Percentiles rank a stretch among this genome's conserved stretches.
Evolutionary conservation across 53 echinoderm and acorn worm genomes (phyloP).

Genomic region (Apostichopus leukothele): DNA sequence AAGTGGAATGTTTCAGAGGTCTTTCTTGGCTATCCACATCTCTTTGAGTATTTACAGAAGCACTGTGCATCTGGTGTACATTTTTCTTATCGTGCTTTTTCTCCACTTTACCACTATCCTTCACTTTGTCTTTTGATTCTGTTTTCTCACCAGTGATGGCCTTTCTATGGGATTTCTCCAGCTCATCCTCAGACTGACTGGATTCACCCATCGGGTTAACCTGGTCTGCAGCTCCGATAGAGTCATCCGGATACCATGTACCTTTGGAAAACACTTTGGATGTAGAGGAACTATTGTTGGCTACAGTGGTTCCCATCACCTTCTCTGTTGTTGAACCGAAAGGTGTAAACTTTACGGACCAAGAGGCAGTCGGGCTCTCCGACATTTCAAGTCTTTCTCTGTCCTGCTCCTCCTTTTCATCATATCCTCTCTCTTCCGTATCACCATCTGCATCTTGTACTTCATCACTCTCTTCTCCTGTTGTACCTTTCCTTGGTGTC

Average conservation of each 20-base stretch:
- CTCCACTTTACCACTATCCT: background rate
- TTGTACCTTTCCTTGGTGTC: background rate
- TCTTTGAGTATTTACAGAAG: constrained; percentile 9
- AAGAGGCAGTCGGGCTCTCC: constrained; percentile 31
- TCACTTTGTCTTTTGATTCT: background rate
- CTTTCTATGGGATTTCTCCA: constrained; percentile 9
- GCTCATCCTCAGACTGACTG: constrained; percentile 21
- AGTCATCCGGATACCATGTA: constrained; percentile 42
- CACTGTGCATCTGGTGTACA: background rate
- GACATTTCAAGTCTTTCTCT: background rate
- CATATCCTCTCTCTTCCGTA: background rate
- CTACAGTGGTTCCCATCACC: constrained; percentile 29
- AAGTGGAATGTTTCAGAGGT: constrained; percentile 33
- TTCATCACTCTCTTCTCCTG: background rate
- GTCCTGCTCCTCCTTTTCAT: constrained; percentile 19
- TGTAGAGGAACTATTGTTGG: background rate
- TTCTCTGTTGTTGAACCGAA: constrained; percentile 33
- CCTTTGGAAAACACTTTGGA: constrained; percentile 41
- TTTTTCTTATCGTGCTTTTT: background rate
- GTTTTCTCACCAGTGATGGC: background rate
- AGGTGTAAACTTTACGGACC: constrained; percentile 38
- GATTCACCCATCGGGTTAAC: constrained; percentile 1
- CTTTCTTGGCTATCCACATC: background rate
- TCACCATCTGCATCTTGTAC: background rate
- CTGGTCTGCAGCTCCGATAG: background rate